These are phyloP conservation scores for Hemibagrus wyckioides DNA, from an alignment of 2,113 vertebrate species.

Conservation along the genomic window DNA sequence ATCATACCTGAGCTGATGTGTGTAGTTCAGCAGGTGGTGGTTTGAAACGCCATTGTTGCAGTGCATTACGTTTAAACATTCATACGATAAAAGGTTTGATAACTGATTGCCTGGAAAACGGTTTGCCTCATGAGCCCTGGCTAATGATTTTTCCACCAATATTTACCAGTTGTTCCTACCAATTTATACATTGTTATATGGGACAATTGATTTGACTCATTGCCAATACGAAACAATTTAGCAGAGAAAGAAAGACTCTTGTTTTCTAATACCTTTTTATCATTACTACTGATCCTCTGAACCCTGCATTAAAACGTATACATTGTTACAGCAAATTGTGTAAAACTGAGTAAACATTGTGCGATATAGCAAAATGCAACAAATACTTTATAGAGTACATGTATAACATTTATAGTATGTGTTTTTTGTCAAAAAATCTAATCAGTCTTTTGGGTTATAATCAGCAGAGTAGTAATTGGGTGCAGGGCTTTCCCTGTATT, in stretches of 20 bases:
- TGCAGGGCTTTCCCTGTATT: slow-evolving; percentile 31
- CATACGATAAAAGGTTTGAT: background rate
- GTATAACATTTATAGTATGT: background rate
- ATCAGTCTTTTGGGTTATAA: slow-evolving; percentile 8
- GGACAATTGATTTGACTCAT: no score
- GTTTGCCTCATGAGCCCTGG: background rate
- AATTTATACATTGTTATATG: background rate
- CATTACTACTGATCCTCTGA: background rate
- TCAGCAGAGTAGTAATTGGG: slow-evolving; percentile 7
- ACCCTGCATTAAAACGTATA: background rate
- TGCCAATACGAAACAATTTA: background rate
- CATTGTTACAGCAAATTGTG: background rate
- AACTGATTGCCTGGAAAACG: background rate
- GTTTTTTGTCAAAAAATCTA: background rate
- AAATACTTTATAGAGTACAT: background rate
- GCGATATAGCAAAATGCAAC: background rate
- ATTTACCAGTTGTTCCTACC: background rate
- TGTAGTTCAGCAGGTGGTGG: background rate
- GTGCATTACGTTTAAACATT: background rate
- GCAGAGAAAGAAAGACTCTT: background rate
- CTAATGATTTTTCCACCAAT: background rate
- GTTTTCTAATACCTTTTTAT: background rate
- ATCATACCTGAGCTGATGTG: background rate
- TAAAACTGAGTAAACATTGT: background rate
- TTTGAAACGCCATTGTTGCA: background rate